Base-by-base conservation (phyloP, 2,888 invertebrate genomes). In the Pyrgus malvae region DNA sequence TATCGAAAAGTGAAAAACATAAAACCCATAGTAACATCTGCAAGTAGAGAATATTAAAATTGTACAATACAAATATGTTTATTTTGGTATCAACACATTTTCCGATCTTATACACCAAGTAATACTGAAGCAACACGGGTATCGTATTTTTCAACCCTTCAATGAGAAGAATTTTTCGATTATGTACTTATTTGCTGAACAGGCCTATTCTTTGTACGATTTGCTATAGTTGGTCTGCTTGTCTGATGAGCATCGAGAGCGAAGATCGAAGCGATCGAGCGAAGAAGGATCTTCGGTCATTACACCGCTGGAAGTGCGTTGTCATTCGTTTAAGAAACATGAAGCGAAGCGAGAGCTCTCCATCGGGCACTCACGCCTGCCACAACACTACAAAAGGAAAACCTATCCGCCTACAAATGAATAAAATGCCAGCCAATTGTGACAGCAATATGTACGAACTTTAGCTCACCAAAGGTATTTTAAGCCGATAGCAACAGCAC, bases 251-350 rank as follows among this genome's bases (percentile, higher is more conserved):
- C n/a, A 21, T 14, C 14, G 14, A 16, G 2, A 11, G 11, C n/a
- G 31, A 31, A 5, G 12, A 6, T 12, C 12, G 31, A 12, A n/a
- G n/a, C n/a, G 31, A 6, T 31, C 1, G 5, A 31, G 11, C 31
- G 11, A 1, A 3, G 31, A 4, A n/a, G 29, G 29, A 31, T 11
- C 35, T 35, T 40, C 66, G 73, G 73, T 76, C 76, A 71, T 72
- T 71, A 74, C 66, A 66, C 69, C 57, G 71, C 68, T 66, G 65
- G 65, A 75, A 76, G 57, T 74, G 78, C 80, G 69, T 56, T 76
- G 76, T 80, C 80, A 80, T 78, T 69, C 69, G 68, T 66, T 70
- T 71, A 69, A 74, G 70, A 66, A 75, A 69, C 67, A 62, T 64
- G 35, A 37, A 42, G 41, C 48, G 48, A n/a, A 48, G 33, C 46